phyloP scores from a whole-genome alignment of 2,888 invertebrate genomes.

The Orchesella flavescens region DNA sequence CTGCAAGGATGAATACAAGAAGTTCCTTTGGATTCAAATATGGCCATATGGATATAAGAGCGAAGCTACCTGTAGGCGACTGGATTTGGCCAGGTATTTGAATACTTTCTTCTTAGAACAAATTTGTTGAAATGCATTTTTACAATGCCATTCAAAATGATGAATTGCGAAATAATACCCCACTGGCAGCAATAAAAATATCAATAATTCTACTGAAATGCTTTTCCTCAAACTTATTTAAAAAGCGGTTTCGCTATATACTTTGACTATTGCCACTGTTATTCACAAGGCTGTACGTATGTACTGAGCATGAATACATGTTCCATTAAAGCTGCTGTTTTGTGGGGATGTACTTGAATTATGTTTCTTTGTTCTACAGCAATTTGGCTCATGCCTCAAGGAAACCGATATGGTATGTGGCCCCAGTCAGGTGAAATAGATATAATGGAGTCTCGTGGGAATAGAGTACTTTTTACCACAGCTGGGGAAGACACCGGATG shows the following conservation, averaged over 20 bases:
- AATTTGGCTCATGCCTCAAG: constrained; percentile 63
- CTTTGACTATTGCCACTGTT: not conserved
- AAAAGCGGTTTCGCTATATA: no score
- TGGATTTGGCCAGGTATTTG: constrained; percentile 65
- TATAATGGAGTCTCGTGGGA: constrained; percentile 61
- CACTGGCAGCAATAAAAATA: no score
- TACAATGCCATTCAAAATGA: no score
- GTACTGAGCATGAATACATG: not conserved
- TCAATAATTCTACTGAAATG: no score
- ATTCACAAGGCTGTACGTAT: not conserved
- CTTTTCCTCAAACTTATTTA: no score
- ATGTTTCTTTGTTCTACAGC: constrained; percentile 24
- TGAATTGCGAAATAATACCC: no score
- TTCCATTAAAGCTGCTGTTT: not conserved
- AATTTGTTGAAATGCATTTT: no score
- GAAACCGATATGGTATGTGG: constrained; percentile 58
- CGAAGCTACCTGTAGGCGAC: constrained; percentile 54
- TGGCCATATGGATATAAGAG: constrained; percentile 60
- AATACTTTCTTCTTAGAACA: not conserved
- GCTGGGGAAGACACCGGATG: constrained; percentile 57
- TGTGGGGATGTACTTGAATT: not conserved
- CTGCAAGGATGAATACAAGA: constrained; percentile 62
- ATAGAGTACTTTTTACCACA: constrained; percentile 38
- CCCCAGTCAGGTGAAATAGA: constrained; percentile 63
- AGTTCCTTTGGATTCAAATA: constrained; percentile 57